These are phyloP conservation scores for Melanotaenia maccullochi DNA, from an alignment of 2,797 vertebrate species.

Conservation along the genomic window DNA sequence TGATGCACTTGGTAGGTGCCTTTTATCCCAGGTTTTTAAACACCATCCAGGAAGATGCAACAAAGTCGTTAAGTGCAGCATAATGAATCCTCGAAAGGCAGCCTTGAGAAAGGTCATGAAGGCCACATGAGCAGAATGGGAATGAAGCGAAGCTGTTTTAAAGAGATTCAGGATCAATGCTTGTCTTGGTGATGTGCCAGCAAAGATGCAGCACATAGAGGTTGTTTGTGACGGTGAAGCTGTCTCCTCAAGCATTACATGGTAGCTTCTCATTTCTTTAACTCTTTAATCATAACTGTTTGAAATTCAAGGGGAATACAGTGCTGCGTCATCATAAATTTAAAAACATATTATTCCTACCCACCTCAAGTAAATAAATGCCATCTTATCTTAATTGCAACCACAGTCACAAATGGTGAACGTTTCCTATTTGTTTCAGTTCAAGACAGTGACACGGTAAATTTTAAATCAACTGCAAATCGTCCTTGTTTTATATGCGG, in stretches of 20 bases:
- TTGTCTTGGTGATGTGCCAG: constrained; percentile 38
- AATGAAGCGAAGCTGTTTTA: constrained; percentile 57
- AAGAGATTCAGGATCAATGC: constrained; percentile 64
- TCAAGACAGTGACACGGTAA: constrained; percentile 63
- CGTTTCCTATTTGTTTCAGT: constrained; percentile 50
- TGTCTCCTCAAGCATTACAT: no score
- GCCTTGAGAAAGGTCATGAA: constrained; percentile 65
- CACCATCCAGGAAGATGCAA: constrained; percentile 37
- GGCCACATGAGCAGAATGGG: constrained; percentile 53
- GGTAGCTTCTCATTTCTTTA: constrained; percentile 18
- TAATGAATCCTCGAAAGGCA: constrained; percentile 59
- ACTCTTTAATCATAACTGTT: constrained; percentile 11
- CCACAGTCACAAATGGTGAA: constrained; percentile 45
- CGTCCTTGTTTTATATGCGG: constrained; percentile 62
- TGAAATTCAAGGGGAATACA: constrained; percentile 36
- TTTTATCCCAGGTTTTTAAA: constrained; percentile 47
- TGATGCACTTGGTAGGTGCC: constrained; percentile 51
- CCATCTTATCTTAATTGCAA: constrained; percentile 21
- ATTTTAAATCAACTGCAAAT: constrained; percentile 72
- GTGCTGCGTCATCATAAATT: constrained; percentile 14
- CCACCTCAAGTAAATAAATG: constrained; percentile 22
- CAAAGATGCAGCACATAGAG: constrained; percentile 27
- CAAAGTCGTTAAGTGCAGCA: constrained; percentile 50
- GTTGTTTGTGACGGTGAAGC: constrained; percentile 41
- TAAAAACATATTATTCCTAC: not conserved